phyloP scores from a whole-genome alignment of 2,113 vertebrate species.

The Crypturellus undulatus region DNA sequence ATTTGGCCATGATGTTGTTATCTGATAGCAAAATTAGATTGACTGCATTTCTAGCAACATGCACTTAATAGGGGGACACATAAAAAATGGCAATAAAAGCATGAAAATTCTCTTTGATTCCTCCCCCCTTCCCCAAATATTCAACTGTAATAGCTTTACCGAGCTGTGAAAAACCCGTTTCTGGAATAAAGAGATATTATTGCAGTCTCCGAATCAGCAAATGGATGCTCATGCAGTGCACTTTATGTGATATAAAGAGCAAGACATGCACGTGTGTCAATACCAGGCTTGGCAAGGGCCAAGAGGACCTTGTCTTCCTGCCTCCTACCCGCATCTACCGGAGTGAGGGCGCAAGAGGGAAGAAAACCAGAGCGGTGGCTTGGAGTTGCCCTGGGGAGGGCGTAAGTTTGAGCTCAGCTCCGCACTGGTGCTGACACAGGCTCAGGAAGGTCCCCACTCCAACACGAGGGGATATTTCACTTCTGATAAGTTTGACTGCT shows the following conservation, averaged over 20 bases:
- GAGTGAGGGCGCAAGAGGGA: background rate
- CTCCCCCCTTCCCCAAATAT: background rate
- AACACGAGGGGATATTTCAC: background rate
- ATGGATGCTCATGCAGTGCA: background rate
- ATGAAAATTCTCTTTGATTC: background rate
- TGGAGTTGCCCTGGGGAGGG: background rate
- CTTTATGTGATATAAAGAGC: background rate
- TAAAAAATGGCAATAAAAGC: constrained; percentile 35
- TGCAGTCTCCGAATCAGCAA: constrained; percentile 14
- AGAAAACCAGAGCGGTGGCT: rapidly evolving
- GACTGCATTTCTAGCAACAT: constrained; percentile 28
- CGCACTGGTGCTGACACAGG: background rate
- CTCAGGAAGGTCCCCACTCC: background rate
- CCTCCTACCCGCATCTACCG: background rate
- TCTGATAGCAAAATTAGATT: constrained; percentile 1
- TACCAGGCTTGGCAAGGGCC: background rate
- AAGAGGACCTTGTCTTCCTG: background rate
- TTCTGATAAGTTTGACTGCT: background rate
- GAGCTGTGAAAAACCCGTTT: background rate
- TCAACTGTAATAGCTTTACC: constrained; percentile 18
- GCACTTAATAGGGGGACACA: background rate
- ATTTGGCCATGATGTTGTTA: constrained; percentile 24
- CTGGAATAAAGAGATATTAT: constrained; percentile 33
- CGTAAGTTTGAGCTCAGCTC: background rate
- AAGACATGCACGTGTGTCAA: background rate